These are phyloP conservation scores for Cyclura pinguis DNA, from an alignment of 2,797 vertebrate genomes.

Conservation along the genomic window DNA sequence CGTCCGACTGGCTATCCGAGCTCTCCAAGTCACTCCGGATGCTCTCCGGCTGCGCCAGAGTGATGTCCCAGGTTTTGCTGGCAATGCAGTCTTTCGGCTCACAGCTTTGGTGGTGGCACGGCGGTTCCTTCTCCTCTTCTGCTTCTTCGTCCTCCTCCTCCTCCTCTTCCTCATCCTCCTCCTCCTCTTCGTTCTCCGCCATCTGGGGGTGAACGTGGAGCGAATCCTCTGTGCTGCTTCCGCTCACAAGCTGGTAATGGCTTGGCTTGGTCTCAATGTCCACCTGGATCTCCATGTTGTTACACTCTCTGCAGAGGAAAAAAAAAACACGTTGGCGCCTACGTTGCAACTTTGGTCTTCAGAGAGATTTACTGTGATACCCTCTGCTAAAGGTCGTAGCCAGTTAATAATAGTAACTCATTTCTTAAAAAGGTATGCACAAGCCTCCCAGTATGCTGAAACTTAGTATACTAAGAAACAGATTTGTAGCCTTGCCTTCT, in stretches of 20 bases:
- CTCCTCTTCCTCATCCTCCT: slow-evolving; percentile 84
- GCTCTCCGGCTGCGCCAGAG: slow-evolving; percentile 96
- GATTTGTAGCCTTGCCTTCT: background rate
- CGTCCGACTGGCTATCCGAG: slow-evolving; percentile 97
- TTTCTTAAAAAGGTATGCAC: background rate
- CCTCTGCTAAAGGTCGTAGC: background rate
- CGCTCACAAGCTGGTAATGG: slow-evolving; percentile 93
- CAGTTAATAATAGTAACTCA: background rate
- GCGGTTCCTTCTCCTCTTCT: slow-evolving; percentile 74
- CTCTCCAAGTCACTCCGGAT: slow-evolving; percentile 98
- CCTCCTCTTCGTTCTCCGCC: slow-evolving; percentile 90
- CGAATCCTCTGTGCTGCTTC: slow-evolving; percentile 90
- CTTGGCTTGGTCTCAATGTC: slow-evolving; percentile 99
- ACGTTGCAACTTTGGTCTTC: background rate
- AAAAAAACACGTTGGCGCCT: slow-evolving; percentile 64
- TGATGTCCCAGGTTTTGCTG: slow-evolving; percentile 87
- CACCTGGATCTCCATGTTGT: slow-evolving; percentile 99
- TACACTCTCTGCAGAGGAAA: slow-evolving; percentile 88
- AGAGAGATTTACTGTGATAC: background rate
- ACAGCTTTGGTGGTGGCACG: slow-evolving; percentile 80
- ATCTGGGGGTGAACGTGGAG: slow-evolving; percentile 82
- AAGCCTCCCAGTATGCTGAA: too few relatives aligned
- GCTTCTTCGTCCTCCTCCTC: slow-evolving; percentile 87
- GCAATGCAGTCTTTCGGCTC: slow-evolving; percentile 87
- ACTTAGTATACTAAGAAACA: too few relatives aligned